phyloP scores from a whole-genome alignment of 1,140 invertebrate species.

The Steinernema feltiae region DNA sequence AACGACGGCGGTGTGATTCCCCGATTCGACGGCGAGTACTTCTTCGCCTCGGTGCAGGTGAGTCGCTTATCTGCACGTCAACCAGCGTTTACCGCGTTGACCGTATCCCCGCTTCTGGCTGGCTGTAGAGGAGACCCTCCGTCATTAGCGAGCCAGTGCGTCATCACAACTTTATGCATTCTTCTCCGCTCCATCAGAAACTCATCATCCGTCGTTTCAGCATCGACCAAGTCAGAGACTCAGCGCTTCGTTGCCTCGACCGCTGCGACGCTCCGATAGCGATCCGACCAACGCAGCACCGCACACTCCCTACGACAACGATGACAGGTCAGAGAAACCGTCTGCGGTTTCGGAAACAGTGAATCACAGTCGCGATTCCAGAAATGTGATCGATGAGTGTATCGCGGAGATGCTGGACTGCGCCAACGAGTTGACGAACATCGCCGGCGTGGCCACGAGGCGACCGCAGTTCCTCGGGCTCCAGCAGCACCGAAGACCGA shows the following conservation, averaged over 20 bases:
- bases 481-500: not conserved
- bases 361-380: not conserved
- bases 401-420: conserved; percentile 1
- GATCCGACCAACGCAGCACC: not conserved
- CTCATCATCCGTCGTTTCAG: not conserved
- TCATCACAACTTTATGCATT: not conserved
- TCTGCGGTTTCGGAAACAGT: too few species aligned
- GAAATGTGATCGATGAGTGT: conserved; percentile 1
- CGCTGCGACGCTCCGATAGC: not conserved
- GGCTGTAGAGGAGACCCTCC: too few species aligned
- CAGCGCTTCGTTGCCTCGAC: not conserved
- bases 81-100: too few species aligned
- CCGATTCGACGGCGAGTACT: conserved; percentile 1
- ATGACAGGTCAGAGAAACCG: too few species aligned
- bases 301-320: not conserved
- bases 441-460: not conserved
- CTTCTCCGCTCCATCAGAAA: not conserved
- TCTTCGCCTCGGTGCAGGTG: conserved; percentile 9
- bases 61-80: not conserved
- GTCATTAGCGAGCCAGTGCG: not conserved
- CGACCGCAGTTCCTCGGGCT: not conserved
- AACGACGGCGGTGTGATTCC: conserved; percentile 13
- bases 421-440: not conserved
- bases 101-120: too few species aligned
- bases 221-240: not conserved